Conservation (phyloP, 2,797 vertebrate genomes). For the Steatocranus sp. region DNA sequence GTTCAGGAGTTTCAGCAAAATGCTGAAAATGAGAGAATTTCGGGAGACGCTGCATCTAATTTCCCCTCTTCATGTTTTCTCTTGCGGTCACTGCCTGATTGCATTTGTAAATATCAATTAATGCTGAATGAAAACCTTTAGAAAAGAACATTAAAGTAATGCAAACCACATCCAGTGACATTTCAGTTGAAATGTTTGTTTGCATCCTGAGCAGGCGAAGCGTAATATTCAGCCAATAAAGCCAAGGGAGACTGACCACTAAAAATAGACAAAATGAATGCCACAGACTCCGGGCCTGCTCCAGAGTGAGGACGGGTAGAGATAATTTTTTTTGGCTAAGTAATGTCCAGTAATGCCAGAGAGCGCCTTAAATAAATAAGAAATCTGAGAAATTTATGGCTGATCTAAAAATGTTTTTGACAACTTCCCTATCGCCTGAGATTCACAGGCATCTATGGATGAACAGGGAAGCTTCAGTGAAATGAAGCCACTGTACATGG, state of each 20-base stretch:
- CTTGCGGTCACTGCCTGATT: neutral
- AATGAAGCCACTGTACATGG: constrained; percentile 32
- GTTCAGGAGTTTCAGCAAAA: neutral
- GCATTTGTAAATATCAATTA: neutral
- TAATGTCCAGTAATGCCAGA: constrained; percentile 6
- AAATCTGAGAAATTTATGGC: constrained; percentile 6
- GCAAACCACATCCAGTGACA: constrained; percentile 19
- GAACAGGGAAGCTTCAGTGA: constrained; percentile 21
- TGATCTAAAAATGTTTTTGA: constrained; percentile 36
- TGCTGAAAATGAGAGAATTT: neutral
- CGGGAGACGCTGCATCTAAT: neutral
- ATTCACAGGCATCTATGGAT: constrained; percentile 20
- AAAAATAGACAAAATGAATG: constrained; percentile 56
- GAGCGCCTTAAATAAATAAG: neutral
- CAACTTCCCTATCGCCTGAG: constrained; percentile 26
- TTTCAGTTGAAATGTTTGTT: constrained; percentile 48
- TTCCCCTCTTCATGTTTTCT: neutral
- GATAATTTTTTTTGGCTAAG: constrained; percentile 50
- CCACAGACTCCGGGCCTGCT: constrained; percentile 30
- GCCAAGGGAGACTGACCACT: constrained; percentile 38
- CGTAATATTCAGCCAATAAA: constrained; percentile 34
- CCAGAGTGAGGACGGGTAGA: neutral
- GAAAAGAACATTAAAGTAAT: neutral
- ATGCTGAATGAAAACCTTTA: neutral
- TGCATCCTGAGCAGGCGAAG: constrained; percentile 35